Conservation (phyloP, 2,113 vertebrate genomes). For the Sceloporus tristichus region DNA sequence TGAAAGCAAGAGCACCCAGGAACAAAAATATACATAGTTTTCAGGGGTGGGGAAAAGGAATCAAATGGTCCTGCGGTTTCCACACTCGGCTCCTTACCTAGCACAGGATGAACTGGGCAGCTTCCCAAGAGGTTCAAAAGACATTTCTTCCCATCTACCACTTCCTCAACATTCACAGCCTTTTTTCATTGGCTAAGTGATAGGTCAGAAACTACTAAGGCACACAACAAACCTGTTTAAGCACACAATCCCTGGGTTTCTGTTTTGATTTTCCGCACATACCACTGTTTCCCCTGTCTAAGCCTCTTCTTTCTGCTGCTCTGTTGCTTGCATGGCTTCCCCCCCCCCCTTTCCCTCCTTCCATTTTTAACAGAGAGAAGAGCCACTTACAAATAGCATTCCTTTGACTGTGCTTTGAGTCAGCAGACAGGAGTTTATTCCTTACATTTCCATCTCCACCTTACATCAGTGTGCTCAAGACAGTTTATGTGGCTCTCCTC, state of each 20-base stretch:
- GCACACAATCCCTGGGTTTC: not conserved
- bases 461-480: too few species aligned
- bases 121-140: not conserved
- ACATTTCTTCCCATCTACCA: not conserved
- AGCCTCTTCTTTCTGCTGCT: not conserved
- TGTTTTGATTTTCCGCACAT: not conserved
- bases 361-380: too few species aligned
- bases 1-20: slow-evolving; percentile 40
- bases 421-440: not conserved
- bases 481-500: too few species aligned
- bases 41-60: not conserved
- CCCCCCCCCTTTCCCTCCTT: not conserved
- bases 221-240: too few species aligned
- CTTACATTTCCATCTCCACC: too few species aligned
- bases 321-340: not conserved
- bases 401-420: not conserved
- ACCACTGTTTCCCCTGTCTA: not conserved
- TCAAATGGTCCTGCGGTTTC: not conserved
- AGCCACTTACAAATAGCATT: not conserved
- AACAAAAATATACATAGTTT: not conserved
- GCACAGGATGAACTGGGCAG: not conserved
- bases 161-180: not conserved
- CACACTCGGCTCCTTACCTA: not conserved
- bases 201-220: too few species aligned
- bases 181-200: not conserved